Evolutionary conservation across 64 coral and sea anemone species (phyloP).

Genomic region (Exaiptasia diaphana): DNA sequence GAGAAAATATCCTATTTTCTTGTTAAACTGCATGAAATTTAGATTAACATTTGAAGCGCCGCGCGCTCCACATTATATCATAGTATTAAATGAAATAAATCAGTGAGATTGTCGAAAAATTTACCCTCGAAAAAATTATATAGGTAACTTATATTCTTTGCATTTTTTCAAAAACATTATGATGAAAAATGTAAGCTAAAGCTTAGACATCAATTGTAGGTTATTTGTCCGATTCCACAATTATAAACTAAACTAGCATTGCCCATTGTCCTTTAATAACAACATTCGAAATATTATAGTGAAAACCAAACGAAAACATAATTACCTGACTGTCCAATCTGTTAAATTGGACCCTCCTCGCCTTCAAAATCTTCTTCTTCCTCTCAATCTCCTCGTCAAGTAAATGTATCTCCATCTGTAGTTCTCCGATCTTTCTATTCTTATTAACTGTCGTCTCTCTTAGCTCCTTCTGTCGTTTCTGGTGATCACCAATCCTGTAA

Average conservation of each 20-base stretch:
- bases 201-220: too few species aligned
- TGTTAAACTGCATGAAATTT: background rate
- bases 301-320: too few species aligned
- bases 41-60: background rate
- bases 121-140: background rate
- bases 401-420: background rate
- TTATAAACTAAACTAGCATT: too few species aligned
- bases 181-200: background rate
- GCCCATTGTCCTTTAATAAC: too few species aligned
- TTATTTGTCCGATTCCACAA: too few species aligned
- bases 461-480: background rate
- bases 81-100: too few species aligned
- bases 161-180: background rate
- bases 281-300: too few species aligned
- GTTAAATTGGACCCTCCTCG: background rate
- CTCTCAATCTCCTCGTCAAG: background rate
- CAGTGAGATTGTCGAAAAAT: background rate
- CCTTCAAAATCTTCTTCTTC: background rate
- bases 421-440: background rate
- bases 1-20: background rate
- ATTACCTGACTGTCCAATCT: background rate
- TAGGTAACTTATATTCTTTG: background rate
- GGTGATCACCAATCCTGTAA: background rate
- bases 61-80: too few species aligned
- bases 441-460: background rate